phyloP scores from a whole-genome alignment of 2,888 invertebrate genomes.

The Drosophila fungiperda region DNA sequence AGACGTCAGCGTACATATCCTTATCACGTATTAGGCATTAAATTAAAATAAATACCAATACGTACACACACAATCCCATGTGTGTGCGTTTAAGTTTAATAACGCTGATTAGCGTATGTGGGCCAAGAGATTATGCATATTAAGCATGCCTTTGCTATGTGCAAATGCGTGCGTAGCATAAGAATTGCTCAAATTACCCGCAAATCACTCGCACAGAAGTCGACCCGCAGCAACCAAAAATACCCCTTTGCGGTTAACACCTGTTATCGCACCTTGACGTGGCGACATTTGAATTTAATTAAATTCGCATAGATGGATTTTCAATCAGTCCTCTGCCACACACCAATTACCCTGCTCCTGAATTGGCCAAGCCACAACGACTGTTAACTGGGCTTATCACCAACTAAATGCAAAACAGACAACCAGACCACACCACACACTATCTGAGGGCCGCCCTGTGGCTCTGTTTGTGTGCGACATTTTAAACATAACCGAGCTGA shows the following conservation, averaged over 20 bases:
- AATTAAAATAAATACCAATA: slow-evolving; percentile 50
- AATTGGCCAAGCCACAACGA: neutral
- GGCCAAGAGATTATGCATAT: slow-evolving; percentile 68
- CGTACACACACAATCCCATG: slow-evolving; percentile 15
- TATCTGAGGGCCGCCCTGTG: slow-evolving; percentile 21
- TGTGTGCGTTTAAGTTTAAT: slow-evolving; percentile 37
- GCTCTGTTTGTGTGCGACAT: slow-evolving; percentile 11
- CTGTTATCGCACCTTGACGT: slow-evolving; percentile 31
- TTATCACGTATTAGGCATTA: slow-evolving; percentile 42
- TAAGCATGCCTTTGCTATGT: slow-evolving; percentile 17
- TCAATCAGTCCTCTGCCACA: slow-evolving; percentile 52
- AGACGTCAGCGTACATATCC: slow-evolving; percentile 35
- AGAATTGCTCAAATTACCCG: slow-evolving; percentile 68
- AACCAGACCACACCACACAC: slow-evolving; percentile 27
- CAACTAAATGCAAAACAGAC: slow-evolving; percentile 49
- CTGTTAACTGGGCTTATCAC: slow-evolving; percentile 52
- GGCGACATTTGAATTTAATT: slow-evolving; percentile 59
- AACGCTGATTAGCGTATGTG: slow-evolving; percentile 63
- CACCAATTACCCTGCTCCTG: neutral
- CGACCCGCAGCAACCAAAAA: slow-evolving; percentile 25
- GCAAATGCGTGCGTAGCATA: slow-evolving; percentile 38
- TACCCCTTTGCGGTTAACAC: slow-evolving; percentile 2
- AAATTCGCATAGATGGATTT: slow-evolving; percentile 70
- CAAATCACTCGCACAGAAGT: slow-evolving; percentile 45
- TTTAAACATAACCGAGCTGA: slow-evolving; percentile 16